Conservation (phyloP, 2,797 vertebrate genomes). For the Anguilla obscura region DNA sequence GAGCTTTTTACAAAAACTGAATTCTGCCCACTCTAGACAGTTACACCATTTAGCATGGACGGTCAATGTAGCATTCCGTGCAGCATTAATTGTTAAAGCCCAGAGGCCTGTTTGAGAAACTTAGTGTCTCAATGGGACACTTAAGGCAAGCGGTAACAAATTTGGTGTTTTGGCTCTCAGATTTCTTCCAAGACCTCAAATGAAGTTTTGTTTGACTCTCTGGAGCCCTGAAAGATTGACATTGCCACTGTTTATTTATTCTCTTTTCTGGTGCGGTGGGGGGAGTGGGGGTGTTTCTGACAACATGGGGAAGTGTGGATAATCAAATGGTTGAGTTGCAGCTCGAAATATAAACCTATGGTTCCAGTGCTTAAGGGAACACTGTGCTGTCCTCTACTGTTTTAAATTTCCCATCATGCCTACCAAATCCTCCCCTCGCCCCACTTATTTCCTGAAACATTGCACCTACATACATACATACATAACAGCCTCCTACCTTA, state of each 20-base stretch:
- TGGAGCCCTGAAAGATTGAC: conserved; percentile 61
- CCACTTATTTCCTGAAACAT: neutral
- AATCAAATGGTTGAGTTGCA: conserved; percentile 11
- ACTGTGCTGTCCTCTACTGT: neutral
- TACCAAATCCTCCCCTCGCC: neutral
- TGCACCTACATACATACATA: neutral
- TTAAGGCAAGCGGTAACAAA: conserved; percentile 49
- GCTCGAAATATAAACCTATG: neutral
- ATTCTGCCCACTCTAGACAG: neutral
- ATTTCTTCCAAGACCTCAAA: conserved; percentile 42
- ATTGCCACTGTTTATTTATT: conserved; percentile 62
- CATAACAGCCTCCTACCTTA: neutral
- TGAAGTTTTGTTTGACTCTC: conserved; percentile 62
- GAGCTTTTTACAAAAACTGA: neutral
- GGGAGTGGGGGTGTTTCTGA: neutral
- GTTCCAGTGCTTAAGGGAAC: neutral
- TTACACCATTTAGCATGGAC: conserved; percentile 55
- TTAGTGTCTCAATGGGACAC: conserved; percentile 62
- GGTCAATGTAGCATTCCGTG: conserved; percentile 51
- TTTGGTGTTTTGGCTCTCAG: conserved; percentile 9
- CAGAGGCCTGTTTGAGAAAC: conserved; percentile 61
- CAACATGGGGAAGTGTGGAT: neutral
- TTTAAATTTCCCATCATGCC: neutral
- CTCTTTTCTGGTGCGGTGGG: neutral
- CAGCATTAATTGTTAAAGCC: conserved; percentile 64